A percentile compares a stretch with the other conserved stretches of the same genome.
Evolutionary conservation across 1,140 invertebrate genomes (phyloP).

Genomic region (Dinothrombium tinctorium): DNA sequence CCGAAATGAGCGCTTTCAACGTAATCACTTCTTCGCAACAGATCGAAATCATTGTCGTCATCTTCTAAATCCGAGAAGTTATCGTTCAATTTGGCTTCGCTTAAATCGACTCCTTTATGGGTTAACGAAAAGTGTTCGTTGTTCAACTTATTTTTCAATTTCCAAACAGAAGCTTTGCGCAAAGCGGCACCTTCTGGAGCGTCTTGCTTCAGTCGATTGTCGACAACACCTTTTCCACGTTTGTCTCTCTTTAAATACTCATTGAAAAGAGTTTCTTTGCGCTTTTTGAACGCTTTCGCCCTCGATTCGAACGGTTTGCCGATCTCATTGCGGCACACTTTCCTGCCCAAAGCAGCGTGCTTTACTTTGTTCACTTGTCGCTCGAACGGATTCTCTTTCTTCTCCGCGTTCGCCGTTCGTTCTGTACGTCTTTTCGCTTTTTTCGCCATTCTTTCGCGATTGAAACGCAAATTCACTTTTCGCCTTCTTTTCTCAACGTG

Average conservation of each 20-base stretch:
- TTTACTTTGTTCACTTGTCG: slow-evolving; percentile 71
- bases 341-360: slow-evolving; percentile 53
- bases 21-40: slow-evolving; percentile 34
- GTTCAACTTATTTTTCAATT: background rate
- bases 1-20: slow-evolving; percentile 72
- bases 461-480: too few relatives aligned
- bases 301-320: slow-evolving; percentile 61
- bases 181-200: background rate
- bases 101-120: background rate
- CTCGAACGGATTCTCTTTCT: too few relatives aligned
- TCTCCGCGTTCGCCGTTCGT: too few relatives aligned
- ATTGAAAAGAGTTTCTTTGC: slow-evolving; percentile 55
- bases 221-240: slow-evolving; percentile 6
- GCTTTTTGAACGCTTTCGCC: slow-evolving; percentile 55
- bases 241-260: slow-evolving; percentile 54
- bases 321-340: slow-evolving; percentile 42
- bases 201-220: slow-evolving; percentile 8
- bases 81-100: slow-evolving; percentile 1
- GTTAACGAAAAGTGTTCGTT: background rate
- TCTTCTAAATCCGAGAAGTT: background rate
- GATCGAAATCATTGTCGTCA: slow-evolving; percentile 9
- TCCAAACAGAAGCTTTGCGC: background rate
- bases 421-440: too few relatives aligned
- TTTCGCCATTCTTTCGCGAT: too few relatives aligned
- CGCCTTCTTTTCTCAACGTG: too few relatives aligned